Base-by-base conservation (phyloP, 2,888 invertebrate genomes). In the Hypolimnas misippus region DNA sequence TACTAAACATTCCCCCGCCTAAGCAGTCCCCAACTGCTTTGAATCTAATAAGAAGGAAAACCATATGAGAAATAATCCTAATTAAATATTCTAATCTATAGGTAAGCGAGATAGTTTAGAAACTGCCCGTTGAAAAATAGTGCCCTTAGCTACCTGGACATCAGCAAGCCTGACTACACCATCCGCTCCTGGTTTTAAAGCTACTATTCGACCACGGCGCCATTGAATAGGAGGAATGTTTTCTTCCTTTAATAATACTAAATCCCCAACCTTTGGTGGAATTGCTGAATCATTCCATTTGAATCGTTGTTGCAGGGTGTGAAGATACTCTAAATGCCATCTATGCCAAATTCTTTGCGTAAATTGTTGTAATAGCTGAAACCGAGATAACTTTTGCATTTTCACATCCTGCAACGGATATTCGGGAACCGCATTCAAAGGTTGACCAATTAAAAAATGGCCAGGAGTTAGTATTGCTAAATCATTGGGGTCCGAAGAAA, bases 281-380 rank as follows among this genome's bases (percentile, higher is more conserved):
- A 44, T 40, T 1, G 44, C 60, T 16, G 44, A 46, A 46, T 54
- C 54, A 17, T 52, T 50, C 70, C 70, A 71, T 42, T 68, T 68
- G 19, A 55, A 53, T 40, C 67, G 60, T 5, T 33, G 35, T 56
- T 70, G 70, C 17, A 72, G 50, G 8, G 65, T 68, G 33, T 72
- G 70, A 25, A 72, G 31, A 49, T 70, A 71, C 12, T 71, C 69
- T 16, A 46, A 33, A 12, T 42, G 53, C 70, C 70, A 71, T 10
- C 62, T 35, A n/a, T 57, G 53, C 71, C 71, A 71, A 46, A 72
- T 69, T 16, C 60, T 58, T 42, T 66, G 67, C 12, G 65, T 59
- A 1, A 65, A 49, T 19, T 68, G 62, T 51, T 72, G 69, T 7
- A 72, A 38, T n/a, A 58, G 51, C 44, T 72, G 59, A 63, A 69